A percentile compares a stretch with the other conserved stretches of the same genome.
Evolutionary conservation across 2,113 vertebrate species (phyloP).

Genomic region (Campylomormyrus tamandua): DNA sequence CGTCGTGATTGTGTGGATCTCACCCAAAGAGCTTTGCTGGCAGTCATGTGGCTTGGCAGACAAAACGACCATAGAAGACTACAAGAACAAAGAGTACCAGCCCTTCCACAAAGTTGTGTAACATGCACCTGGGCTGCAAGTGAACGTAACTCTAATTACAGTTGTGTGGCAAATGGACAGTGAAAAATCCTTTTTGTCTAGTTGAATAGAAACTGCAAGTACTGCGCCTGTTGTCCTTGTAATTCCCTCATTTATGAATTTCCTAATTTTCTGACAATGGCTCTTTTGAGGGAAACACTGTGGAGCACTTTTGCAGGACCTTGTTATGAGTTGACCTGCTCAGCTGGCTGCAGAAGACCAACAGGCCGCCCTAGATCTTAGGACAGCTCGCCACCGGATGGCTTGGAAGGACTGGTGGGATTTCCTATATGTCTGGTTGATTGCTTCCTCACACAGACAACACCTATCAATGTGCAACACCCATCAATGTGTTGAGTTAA

Average conservation of each 20-base stretch:
- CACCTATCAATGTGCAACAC: neutral
- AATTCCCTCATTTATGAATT: slow-evolving; percentile 16
- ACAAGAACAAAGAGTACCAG: neutral
- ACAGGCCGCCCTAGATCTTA: neutral
- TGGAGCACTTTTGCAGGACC: neutral
- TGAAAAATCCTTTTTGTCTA: slow-evolving; percentile 10
- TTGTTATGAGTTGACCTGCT: neutral
- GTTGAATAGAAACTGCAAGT: slow-evolving; percentile 19
- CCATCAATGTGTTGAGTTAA: neutral
- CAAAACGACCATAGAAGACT: neutral
- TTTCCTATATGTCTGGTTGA: neutral
- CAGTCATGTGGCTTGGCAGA: neutral
- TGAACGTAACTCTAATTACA: slow-evolving; percentile 16
- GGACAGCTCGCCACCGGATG: neutral
- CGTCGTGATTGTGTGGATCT: slow-evolving; percentile 6
- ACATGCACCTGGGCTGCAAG: slow-evolving; percentile 16
- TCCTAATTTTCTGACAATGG: slow-evolving; percentile 20
- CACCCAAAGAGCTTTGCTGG: neutral
- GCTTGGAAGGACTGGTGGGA: neutral
- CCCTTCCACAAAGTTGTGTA: slow-evolving; percentile 10
- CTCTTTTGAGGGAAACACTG: slow-evolving; percentile 15
- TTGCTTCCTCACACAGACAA: neutral
- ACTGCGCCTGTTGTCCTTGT: neutral
- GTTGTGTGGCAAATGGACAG: neutral
- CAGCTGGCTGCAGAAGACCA: slow-evolving; percentile 9